A percentile compares a stretch with the other conserved stretches of the same genome.
Evolutionary conservation across 2,113 vertebrate species (phyloP).

Genomic region (Drymodes brunneopygia): DNA sequence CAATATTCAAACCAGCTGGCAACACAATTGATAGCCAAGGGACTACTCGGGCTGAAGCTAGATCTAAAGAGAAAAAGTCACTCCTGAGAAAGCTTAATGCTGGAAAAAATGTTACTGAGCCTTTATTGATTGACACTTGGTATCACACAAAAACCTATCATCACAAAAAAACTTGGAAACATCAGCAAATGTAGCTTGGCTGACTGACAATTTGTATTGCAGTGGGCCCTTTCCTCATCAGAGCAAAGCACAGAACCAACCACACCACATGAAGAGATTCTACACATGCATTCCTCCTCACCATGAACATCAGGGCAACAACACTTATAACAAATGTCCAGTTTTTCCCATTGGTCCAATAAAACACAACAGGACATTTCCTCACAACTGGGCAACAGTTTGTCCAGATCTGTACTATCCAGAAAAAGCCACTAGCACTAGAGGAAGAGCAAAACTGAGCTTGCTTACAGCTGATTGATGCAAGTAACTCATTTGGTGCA

Average conservation of each 20-base stretch:
- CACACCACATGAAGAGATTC: not conserved
- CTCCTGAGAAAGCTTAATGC: not conserved
- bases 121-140: not conserved
- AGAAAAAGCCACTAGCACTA: not conserved
- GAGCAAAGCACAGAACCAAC: not conserved
- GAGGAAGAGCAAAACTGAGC: not conserved
- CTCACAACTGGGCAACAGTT: not conserved
- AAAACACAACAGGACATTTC: not conserved
- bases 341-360: not conserved
- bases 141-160: not conserved
- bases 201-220: not conserved
- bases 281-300: not conserved
- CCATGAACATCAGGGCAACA: not conserved
- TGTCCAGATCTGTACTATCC: not conserved
- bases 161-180: not conserved
- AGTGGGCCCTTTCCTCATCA: not conserved
- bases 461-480: not conserved
- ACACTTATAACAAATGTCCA: not conserved
- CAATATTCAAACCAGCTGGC: not conserved
- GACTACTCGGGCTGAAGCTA: not conserved
- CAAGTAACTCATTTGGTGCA: not conserved
- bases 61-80: not conserved
- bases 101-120: not conserved
- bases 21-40: not conserved
- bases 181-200: not conserved